These are phyloP conservation scores for Anthonomus grandis DNA, from an alignment of 1,140 invertebrate species.

Conservation along the genomic window DNA sequence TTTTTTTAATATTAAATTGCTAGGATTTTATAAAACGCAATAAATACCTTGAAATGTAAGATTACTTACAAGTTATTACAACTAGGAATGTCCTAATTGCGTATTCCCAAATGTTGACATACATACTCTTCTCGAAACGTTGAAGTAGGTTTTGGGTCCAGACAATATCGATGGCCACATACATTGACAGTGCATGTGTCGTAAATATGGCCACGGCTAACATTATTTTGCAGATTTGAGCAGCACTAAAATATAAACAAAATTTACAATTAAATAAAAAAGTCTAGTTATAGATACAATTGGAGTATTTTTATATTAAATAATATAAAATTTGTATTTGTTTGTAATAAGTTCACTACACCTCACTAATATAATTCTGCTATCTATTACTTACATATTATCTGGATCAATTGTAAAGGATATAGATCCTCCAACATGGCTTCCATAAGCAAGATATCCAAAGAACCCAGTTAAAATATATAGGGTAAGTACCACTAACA, in stretches of 20 bases:
- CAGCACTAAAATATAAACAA: slow-evolving; percentile 57
- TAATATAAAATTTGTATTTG: background rate
- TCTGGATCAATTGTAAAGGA: slow-evolving; percentile 63
- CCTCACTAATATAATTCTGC: background rate
- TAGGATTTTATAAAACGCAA: too few species aligned
- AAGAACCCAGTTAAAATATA: slow-evolving; percentile 76
- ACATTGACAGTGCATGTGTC: slow-evolving; percentile 79
- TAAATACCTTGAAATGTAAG: background rate
- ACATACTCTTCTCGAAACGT: slow-evolving; percentile 47
- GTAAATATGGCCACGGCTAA: slow-evolving; percentile 79
- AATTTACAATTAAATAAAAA: background rate
- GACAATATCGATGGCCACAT: slow-evolving; percentile 84
- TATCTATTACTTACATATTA: slow-evolving; percentile 61
- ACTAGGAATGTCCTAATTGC: slow-evolving; percentile 65
- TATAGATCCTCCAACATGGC: slow-evolving; percentile 59
- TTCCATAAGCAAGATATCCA: slow-evolving; percentile 75
- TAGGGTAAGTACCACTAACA: slow-evolving; percentile 67
- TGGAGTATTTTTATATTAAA: too few species aligned
- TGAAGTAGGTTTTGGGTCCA: slow-evolving; percentile 68
- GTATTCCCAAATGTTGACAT: slow-evolving; percentile 61
- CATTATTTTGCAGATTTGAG: slow-evolving; percentile 70
- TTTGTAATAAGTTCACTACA: background rate
- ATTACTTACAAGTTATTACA: slow-evolving; percentile 72
- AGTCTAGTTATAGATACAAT: too few species aligned
- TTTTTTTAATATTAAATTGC: too few species aligned